Conservation (phyloP, 1,140 invertebrate genomes). For the Drosophila truncata region DNA sequence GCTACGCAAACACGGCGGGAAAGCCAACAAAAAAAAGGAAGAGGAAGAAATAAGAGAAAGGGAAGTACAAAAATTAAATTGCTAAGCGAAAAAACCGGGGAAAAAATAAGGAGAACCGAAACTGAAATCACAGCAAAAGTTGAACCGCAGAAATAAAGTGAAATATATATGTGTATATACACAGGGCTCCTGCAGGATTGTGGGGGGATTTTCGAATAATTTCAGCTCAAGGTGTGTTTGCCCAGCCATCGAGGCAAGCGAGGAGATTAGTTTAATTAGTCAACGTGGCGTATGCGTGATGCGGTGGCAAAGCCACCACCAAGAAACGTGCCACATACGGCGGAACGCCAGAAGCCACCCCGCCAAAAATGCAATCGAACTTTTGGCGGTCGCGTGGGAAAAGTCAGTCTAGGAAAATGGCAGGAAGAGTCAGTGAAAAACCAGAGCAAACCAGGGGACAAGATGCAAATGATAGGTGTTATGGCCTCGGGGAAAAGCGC, state of each 20-base stretch:
- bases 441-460: slow-evolving; percentile 8
- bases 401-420: slow-evolving; percentile 12
- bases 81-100: slow-evolving; percentile 43
- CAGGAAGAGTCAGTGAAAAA: not conserved
- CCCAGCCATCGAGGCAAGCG: slow-evolving; percentile 45
- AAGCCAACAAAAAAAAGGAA: slow-evolving; percentile 19
- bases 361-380: slow-evolving; percentile 58
- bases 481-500: slow-evolving; percentile 13
- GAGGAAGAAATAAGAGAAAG: slow-evolving; percentile 30
- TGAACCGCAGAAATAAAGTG: slow-evolving; percentile 35
- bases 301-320: slow-evolving; percentile 28
- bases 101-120: slow-evolving; percentile 28
- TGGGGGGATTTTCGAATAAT: slow-evolving; percentile 39
- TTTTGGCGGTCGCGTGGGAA: slow-evolving; percentile 37
- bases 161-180: slow-evolving; percentile 18
- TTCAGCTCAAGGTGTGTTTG: slow-evolving; percentile 53
- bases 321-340: slow-evolving; percentile 35
- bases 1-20: slow-evolving; percentile 65
- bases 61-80: slow-evolving; percentile 75
- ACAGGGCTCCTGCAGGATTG: slow-evolving; percentile 19
- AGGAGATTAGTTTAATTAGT: slow-evolving; percentile 73
- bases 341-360: slow-evolving; percentile 1
- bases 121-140: slow-evolving; percentile 54
- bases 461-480: slow-evolving; percentile 50
- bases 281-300: slow-evolving; percentile 67